Conservation (phyloP, 2,113 vertebrate genomes). For the cattle (Bos taurus) region ARS-UCD2.0 NC_037357.1:117592501-117593000, state of each 20-base stretch:
- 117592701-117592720: not conserved
- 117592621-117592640: not conserved
- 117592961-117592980: not conserved
- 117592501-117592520: not conserved
- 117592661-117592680: not conserved
- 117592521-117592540: not conserved
- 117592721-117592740: not conserved
- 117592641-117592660: not conserved
- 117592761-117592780: not conserved
- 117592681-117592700: not conserved
- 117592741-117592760: not conserved
- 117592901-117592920: not conserved
- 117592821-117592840: not conserved
- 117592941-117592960: not conserved
- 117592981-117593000: constrained; percentile 7
- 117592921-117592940: not conserved
- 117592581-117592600: not conserved
- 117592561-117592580: not conserved
- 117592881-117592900: not conserved
- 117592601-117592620: not conserved
- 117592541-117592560: not conserved
- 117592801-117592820: not conserved
- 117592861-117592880: not conserved
- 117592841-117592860: not conserved
- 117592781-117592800: not conserved